A percentile compares a stretch with the other conserved stretches of the same genome.
Conservation (phyloP, 2,888 invertebrate species). For the Synanthedon formicaeformis region DNA sequence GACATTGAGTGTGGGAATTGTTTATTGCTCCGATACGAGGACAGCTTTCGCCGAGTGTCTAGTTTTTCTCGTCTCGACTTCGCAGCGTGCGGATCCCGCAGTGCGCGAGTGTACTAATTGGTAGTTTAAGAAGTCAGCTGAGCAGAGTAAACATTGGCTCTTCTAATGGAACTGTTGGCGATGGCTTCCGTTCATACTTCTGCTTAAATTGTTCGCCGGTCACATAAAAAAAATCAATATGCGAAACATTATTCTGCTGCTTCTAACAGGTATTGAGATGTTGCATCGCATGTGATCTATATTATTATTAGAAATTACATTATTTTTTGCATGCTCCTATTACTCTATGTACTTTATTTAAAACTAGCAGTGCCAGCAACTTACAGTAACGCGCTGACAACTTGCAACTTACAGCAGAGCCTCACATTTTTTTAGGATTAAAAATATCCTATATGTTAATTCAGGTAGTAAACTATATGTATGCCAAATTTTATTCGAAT, state of each 20-base stretch:
- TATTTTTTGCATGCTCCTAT: neutral
- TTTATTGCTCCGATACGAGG: constrained; percentile 11
- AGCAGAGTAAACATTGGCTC: constrained; percentile 59
- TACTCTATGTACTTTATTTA: neutral
- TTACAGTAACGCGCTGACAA: no score
- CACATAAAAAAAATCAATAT: constrained; percentile 35
- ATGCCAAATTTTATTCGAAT: no score
- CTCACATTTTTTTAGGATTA: no score
- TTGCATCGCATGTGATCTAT: neutral
- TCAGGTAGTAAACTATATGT: no score
- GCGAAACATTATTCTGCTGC: constrained; percentile 50
- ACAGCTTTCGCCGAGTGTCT: constrained; percentile 56
- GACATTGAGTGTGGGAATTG: neutral
- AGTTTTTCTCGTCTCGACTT: constrained; percentile 60
- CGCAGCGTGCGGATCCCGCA: constrained; percentile 66
- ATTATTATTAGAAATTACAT: neutral
- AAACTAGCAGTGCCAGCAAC: no score
- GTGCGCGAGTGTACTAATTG: constrained; percentile 68
- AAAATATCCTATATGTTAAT: no score
- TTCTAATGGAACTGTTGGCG: constrained; percentile 38
- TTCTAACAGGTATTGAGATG: constrained; percentile 49
- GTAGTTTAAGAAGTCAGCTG: constrained; percentile 59
- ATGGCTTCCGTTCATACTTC: constrained; percentile 36
- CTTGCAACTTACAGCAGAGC: no score
- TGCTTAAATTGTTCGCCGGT: constrained; percentile 27